Percentiles rank a stretch among this genome's conserved stretches.
phyloP scores from a whole-genome alignment of 2,797 vertebrate genomes.

The Melanogrammus aeglefinus region DNA sequence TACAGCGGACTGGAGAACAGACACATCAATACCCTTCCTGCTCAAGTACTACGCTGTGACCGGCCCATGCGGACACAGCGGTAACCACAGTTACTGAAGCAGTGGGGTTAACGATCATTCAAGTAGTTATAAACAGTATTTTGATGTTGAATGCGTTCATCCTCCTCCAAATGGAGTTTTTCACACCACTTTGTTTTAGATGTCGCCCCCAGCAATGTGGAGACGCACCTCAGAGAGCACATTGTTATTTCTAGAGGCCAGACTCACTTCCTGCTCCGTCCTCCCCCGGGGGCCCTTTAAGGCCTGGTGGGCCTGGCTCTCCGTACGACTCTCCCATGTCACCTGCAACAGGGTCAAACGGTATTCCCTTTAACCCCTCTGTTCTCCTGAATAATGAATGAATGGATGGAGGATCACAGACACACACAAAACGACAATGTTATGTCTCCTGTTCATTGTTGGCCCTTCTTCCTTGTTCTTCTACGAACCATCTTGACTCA shows the following conservation, averaged over 20 bases:
- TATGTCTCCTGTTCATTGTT: neutral
- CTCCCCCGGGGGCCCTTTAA: slow-evolving; percentile 52
- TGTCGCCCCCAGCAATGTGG: neutral
- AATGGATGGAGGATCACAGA: neutral
- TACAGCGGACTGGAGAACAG: slow-evolving; percentile 29
- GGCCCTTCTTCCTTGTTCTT: neutral
- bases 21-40: neutral
- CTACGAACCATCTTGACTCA: slow-evolving; percentile 31
- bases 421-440: neutral
- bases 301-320: slow-evolving; percentile 51
- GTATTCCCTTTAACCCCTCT: neutral
- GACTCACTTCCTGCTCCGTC: slow-evolving; percentile 34
- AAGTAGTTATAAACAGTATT: neutral
- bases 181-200: neutral
- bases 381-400: neutral
- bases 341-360: slow-evolving; percentile 44
- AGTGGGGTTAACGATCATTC: neutral
- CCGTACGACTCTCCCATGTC: slow-evolving; percentile 42
- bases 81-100: neutral
- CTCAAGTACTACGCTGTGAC: neutral
- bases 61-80: too few species aligned
- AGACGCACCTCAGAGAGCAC: neutral
- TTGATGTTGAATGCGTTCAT: neutral
- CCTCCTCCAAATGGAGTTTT: neutral
- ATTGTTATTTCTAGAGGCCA: neutral